Conservation (phyloP, 2,888 invertebrate genomes). For the Polydrusus cervinus region DNA sequence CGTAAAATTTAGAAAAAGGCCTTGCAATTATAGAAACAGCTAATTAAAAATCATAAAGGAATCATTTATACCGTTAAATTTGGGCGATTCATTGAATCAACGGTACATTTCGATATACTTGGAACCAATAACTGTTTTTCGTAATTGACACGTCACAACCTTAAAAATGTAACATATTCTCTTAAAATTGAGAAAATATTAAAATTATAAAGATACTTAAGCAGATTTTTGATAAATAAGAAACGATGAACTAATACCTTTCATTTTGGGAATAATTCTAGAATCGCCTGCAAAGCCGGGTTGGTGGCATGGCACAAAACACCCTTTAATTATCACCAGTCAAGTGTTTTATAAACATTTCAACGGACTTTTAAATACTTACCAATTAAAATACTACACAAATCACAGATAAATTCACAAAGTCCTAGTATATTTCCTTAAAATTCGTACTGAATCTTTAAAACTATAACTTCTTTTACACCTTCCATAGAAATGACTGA, state of each 20-base stretch:
- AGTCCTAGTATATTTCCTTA: not conserved
- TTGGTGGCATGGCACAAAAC: not conserved
- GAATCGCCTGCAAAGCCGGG: not conserved
- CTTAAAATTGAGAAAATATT: not conserved
- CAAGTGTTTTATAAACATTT: too few relatives aligned
- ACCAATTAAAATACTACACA: slow-evolving; percentile 27
- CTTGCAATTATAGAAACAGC: too few relatives aligned
- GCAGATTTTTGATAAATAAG: not conserved
- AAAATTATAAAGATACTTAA: not conserved
- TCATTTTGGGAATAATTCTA: not conserved
- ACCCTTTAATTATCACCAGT: not conserved
- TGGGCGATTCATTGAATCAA: not conserved
- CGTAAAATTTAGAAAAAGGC: too few relatives aligned
- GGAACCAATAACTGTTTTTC: slow-evolving; percentile 30
- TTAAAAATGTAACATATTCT: not conserved
- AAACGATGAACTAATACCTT: too few relatives aligned
- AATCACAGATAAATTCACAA: slow-evolving; percentile 30
- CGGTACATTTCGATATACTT: slow-evolving; percentile 16
- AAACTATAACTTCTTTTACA: slow-evolving; percentile 36
- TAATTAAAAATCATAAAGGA: slow-evolving; percentile 15
- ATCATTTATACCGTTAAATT: slow-evolving; percentile 19
- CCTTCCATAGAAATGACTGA: slow-evolving; percentile 44
- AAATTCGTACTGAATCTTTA: slow-evolving; percentile 30
- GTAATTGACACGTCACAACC: slow-evolving; percentile 19
- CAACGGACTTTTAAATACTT: slow-evolving; percentile 22